Evolutionary conservation across 2,888 invertebrate genomes (phyloP), one percentile per base, ranked within the genome.

Genomic region (Caenorhabditis drosophilae): DNA sequence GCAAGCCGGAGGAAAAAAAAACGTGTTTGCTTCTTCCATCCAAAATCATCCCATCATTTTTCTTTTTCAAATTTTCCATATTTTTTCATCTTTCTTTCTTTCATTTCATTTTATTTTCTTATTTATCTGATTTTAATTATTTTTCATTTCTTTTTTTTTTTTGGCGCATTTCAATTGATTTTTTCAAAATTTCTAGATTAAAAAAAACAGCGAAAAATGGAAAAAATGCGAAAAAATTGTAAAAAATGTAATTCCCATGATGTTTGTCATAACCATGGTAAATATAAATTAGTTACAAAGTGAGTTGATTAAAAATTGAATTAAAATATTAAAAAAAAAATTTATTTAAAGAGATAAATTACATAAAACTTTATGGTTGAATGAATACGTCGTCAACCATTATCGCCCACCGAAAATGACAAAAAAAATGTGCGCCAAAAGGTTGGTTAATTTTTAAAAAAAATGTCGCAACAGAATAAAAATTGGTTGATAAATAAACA

Each of bases 371-470:
- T 54, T 77, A 46, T 77, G 81, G 81, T 59, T 82, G 27, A 81
- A 81, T 53, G 73, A 78, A 48, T 79, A 80, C 57, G 75, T 82
- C 4, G 71, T 77, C 44, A 73, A 64, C 11, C 64, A 73, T 63
- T 82, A 82, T 40, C 58, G 82, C 15, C 82, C 82, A 12, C 57
- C 73, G 12, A 75, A 90, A 73, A 87, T 93, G 51, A 89, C 90
- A 6, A 90, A 90, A n/a, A 89, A 89, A 84, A 86, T 92, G 76
- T 93, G 93, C 83, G 86, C 92, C 84, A 91, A 92, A 87, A 94
- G 92, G 92, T 92, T 77, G 61, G 72, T 25, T 16, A n/a, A 2
- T 46, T 40, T 2, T 7, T n/a, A 15, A 27, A 9, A 27, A 15
- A 15, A 4, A 36, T 15, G n/a, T 4, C n/a, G 36, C 7, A 36